A percentile compares a stretch with the other conserved stretches of the same genome.
Conservation (phyloP, 2,888 invertebrate genomes). For the Noctua comes region DNA sequence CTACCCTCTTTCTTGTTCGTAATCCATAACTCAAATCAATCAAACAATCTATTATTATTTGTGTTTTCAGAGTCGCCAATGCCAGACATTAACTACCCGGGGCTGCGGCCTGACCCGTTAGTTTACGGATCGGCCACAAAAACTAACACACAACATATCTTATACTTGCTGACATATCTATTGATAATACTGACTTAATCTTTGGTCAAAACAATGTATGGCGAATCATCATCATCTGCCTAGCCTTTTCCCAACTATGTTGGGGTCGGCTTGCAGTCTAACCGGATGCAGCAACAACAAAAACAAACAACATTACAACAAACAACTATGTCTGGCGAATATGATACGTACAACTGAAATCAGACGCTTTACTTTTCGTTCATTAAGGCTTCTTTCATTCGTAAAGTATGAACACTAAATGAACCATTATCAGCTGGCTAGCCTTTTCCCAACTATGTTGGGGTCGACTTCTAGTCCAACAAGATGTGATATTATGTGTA, state of each 20-base stretch:
- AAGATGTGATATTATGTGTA: not conserved
- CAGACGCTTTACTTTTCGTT: not conserved
- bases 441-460: not conserved
- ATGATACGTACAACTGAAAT: not conserved
- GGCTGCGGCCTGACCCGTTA: slow-evolving; percentile 89
- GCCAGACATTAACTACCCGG: slow-evolving; percentile 93
- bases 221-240: not conserved
- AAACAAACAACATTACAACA: too few species aligned
- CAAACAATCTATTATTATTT: not conserved
- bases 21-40: not conserved
- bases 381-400: not conserved
- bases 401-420: not conserved
- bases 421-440: not conserved
- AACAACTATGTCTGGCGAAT: not conserved
- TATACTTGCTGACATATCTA: slow-evolving; percentile 53
- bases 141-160: slow-evolving; percentile 63
- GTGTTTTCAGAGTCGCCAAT: slow-evolving; percentile 91
- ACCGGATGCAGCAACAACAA: too few species aligned
- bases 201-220: not conserved
- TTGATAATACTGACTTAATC: slow-evolving; percentile 31
- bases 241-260: too few species aligned
- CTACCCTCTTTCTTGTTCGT: too few species aligned
- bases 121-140: slow-evolving; percentile 72
- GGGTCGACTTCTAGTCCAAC: not conserved
- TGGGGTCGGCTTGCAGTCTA: too few species aligned